phyloP scores from a whole-genome alignment of 2,797 vertebrate species.

The Pteropus rufus region DNA sequence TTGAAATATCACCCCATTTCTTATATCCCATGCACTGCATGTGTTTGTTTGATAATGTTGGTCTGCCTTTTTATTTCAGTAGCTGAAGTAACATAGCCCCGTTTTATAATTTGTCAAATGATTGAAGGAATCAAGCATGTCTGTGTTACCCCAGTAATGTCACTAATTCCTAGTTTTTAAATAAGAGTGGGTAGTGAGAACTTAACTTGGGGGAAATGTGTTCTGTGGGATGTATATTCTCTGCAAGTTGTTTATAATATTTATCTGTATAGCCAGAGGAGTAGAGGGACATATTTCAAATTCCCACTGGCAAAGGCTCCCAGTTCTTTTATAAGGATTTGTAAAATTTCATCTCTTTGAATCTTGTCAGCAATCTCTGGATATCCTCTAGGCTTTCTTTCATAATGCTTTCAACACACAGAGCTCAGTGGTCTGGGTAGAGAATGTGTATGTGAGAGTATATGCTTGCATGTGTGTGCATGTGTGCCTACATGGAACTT shows the following conservation, averaged over 20 bases:
- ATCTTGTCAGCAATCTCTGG: conserved; percentile 74
- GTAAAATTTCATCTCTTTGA: conserved; percentile 75
- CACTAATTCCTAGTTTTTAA: conserved; percentile 51
- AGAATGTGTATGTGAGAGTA: neutral
- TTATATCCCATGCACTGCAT: neutral
- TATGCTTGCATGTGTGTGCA: neutral
- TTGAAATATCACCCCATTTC: conserved; percentile 54
- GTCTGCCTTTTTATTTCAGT: conserved; percentile 54
- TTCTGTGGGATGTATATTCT: conserved; percentile 57
- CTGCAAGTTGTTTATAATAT: conserved; percentile 39
- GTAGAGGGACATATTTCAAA: conserved; percentile 75
- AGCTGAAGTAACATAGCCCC: conserved; percentile 41
- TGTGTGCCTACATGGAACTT: conserved; percentile 6
- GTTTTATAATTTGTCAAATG: conserved; percentile 64
- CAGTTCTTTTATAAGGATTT: conserved; percentile 70
- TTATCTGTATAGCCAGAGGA: conserved; percentile 53
- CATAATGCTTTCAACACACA: conserved; percentile 76
- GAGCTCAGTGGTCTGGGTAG: conserved; percentile 15
- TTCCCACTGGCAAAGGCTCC: conserved; percentile 65
- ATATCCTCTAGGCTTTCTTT: conserved; percentile 75
- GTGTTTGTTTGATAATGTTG: conserved; percentile 23
- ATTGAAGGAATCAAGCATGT: conserved; percentile 51
- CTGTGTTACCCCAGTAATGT: conserved; percentile 42
- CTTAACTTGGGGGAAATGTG: neutral
- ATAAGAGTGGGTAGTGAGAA: neutral